Percentiles rank a stretch among this genome's conserved stretches.
These are phyloP conservation scores for Ammodytes marinus DNA, from an alignment of 2,113 vertebrate genomes.

Conservation along the genomic window DNA sequence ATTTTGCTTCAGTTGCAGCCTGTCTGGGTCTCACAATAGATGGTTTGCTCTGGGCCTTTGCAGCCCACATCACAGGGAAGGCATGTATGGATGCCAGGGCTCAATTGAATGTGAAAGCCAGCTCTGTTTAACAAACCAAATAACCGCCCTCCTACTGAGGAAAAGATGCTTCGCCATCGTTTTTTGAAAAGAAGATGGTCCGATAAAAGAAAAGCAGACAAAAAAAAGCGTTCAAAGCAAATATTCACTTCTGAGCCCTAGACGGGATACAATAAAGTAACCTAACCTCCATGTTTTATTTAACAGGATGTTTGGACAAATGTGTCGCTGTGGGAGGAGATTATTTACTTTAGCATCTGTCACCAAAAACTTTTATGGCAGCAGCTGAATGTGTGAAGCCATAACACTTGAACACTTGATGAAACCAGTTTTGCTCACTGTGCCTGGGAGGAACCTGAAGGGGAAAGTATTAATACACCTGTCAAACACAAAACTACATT, in stretches of 20 bases:
- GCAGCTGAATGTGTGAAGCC: constrained; percentile 26
- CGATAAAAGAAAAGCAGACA: constrained; percentile 7
- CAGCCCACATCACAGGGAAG: constrained; percentile 46
- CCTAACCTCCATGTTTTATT: constrained; percentile 52
- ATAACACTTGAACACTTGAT: background rate
- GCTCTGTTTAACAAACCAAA: constrained; percentile 70
- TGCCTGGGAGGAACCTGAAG: background rate
- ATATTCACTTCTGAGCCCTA: constrained; percentile 33
- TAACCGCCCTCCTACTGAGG: constrained; percentile 42
- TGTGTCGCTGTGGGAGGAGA: constrained; percentile 4
- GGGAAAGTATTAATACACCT: constrained; percentile 5
- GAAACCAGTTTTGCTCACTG: background rate
- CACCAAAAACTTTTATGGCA: constrained; percentile 17
- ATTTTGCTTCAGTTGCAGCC: constrained; percentile 72
- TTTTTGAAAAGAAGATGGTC: constrained; percentile 25
- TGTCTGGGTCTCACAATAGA: constrained; percentile 69
- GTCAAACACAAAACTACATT: constrained; percentile 10
- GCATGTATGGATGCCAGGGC: constrained; percentile 26
- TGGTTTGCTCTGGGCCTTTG: constrained; percentile 55
- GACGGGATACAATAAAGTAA: constrained; percentile 21
- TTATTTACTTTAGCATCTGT: constrained; percentile 43
- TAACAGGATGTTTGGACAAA: constrained; percentile 42
- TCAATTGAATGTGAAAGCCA: constrained; percentile 64
- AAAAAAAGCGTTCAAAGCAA: constrained; percentile 66
- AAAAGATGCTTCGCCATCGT: constrained; percentile 57